A percentile compares a stretch with the other conserved stretches of the same genome.
Conservation (phyloP, 2,888 invertebrate genomes). For the Aporophyla nigra region DNA sequence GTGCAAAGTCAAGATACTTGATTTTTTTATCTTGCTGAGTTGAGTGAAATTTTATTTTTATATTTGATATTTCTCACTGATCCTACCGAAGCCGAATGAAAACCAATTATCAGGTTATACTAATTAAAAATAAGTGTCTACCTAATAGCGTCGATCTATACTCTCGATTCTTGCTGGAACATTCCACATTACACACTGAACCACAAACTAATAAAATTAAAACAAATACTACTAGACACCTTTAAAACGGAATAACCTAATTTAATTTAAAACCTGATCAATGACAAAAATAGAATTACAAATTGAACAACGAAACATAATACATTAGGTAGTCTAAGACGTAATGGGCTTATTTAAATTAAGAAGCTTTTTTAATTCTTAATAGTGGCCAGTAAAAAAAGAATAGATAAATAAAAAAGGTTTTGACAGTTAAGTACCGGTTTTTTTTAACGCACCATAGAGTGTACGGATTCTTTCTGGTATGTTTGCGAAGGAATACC, state of each 20-base stretch:
- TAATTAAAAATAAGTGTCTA: not conserved
- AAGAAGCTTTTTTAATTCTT: not conserved
- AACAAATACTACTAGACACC: too few species aligned
- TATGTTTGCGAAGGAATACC: constrained; percentile 11
- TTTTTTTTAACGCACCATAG: not conserved
- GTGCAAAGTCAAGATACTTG: too few species aligned
- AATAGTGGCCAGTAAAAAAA: not conserved
- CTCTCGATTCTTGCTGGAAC: not conserved
- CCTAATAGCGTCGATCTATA: too few species aligned
- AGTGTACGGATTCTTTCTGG: not conserved
- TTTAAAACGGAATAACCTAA: not conserved
- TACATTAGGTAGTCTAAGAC: not conserved
- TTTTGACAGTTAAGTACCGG: not conserved
- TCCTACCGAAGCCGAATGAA: not conserved
- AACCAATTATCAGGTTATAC: not conserved
- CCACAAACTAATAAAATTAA: too few species aligned
- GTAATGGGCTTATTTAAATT: constrained; percentile 1
- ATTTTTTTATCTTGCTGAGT: too few species aligned
- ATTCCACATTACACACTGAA: not conserved
- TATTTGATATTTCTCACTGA: not conserved
- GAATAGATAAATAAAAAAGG: not conserved
- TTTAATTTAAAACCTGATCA: not conserved
- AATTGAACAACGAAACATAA: not conserved
- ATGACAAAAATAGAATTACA: not conserved
- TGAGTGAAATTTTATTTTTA: not conserved